These are phyloP conservation scores for Trinorchestia longiramus DNA, from an alignment of 1,140 invertebrate genomes.

Conservation along the genomic window DNA sequence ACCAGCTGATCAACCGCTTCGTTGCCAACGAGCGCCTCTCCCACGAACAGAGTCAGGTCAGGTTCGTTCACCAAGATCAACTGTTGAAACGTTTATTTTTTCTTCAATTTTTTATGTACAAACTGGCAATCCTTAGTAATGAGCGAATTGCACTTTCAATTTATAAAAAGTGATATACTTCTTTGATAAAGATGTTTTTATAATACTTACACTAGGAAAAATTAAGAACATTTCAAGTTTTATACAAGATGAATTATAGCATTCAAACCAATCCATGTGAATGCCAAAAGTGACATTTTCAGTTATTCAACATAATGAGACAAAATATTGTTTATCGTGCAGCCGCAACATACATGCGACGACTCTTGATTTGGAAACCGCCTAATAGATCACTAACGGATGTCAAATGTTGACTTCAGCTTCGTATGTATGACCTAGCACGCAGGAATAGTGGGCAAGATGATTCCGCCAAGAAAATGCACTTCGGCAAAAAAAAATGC, in stretches of 20 bases:
- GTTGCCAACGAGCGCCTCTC: slow-evolving; percentile 99
- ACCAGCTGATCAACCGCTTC: slow-evolving; percentile 99
- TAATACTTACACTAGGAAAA: not conserved
- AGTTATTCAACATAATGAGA: too few relatives aligned
- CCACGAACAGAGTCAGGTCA: slow-evolving; percentile 97
- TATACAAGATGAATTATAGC: not conserved
- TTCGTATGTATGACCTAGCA: too few relatives aligned
- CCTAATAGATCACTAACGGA: too few relatives aligned
- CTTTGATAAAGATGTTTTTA: not conserved
- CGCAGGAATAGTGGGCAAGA: too few relatives aligned
- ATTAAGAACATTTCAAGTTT: not conserved
- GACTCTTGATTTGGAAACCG: too few relatives aligned
- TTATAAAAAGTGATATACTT: not conserved
- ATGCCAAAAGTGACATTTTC: too few relatives aligned
- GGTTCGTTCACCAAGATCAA: slow-evolving; percentile 91
- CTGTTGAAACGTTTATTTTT: slow-evolving; percentile 68
- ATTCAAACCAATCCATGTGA: too few relatives aligned
- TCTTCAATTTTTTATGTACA: not conserved
- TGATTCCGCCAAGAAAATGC: too few relatives aligned
- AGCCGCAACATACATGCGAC: too few relatives aligned
- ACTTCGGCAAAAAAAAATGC: too few relatives aligned
- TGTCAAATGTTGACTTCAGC: too few relatives aligned
- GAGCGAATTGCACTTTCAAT: not conserved
- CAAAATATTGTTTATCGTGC: too few relatives aligned
- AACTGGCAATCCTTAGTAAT: not conserved